These are phyloP conservation scores for Nowickia ferox DNA, from an alignment of 2,888 invertebrate species.

Conservation along the genomic window DNA sequence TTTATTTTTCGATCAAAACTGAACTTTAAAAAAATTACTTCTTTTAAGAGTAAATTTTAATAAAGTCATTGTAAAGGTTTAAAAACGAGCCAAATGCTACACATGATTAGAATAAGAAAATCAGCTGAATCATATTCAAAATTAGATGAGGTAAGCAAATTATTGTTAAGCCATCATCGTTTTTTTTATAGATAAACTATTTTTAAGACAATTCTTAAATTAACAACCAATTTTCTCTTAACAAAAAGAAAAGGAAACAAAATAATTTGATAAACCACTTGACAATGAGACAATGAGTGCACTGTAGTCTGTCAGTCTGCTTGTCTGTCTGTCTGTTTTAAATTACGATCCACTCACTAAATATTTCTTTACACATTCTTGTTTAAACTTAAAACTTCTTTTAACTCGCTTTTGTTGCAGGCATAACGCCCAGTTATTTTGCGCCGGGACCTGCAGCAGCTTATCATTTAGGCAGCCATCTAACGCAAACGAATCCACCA, in stretches of 20 bases:
- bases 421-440: constrained; percentile 83
- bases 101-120: constrained; percentile 30
- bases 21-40: not conserved
- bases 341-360: constrained; percentile 15
- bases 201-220: constrained; percentile 51
- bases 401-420: constrained; percentile 75
- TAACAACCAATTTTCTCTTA: constrained; percentile 60
- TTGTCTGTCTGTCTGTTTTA: not conserved
- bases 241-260: constrained; percentile 25
- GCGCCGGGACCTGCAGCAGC: constrained; percentile 83
- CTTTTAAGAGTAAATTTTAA: not conserved
- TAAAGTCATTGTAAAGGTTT: constrained; percentile 9
- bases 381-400: constrained; percentile 6
- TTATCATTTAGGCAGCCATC: constrained; percentile 83
- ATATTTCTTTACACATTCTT: not conserved
- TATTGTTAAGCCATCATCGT: constrained; percentile 3
- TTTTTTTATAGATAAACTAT: constrained; percentile 19
- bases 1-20: not conserved
- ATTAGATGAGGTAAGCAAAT: constrained; percentile 76
- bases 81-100: not conserved
- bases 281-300: constrained; percentile 6
- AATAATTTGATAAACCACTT: constrained; percentile 17
- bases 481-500: constrained; percentile 82
- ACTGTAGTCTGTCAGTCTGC: not conserved
- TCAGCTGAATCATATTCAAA: constrained; percentile 78